A percentile compares a stretch with the other conserved stretches of the same genome.
These are phyloP conservation scores for Thrips palmi DNA, from an alignment of 1,140 invertebrate species.

Conservation along the genomic window DNA sequence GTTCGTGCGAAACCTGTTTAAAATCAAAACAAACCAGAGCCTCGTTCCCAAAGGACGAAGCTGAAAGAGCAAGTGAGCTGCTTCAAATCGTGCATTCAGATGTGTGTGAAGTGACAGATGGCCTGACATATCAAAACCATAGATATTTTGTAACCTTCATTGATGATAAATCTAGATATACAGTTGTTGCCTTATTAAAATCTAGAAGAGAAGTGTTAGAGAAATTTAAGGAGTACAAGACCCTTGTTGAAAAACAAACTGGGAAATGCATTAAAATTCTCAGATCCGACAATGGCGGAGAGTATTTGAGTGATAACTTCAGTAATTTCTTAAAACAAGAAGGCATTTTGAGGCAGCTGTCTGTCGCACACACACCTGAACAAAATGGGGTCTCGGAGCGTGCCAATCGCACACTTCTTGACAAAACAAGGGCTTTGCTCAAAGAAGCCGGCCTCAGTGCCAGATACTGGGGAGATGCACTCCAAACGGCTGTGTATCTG, in stretches of 20 bases:
- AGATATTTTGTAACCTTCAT: constrained; percentile 22
- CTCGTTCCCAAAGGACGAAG: constrained; percentile 14
- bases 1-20: constrained; percentile 18
- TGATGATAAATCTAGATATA: constrained; percentile 22
- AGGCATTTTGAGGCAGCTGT: constrained; percentile 20
- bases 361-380: constrained; percentile 19
- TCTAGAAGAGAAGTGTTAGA: constrained; percentile 22
- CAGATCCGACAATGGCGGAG: constrained; percentile 24
- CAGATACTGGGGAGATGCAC: constrained; percentile 10
- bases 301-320: constrained; percentile 22
- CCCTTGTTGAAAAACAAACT: constrained; percentile 19
- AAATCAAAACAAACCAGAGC: constrained; percentile 17
- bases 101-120: constrained; percentile 20
- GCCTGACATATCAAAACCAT: constrained; percentile 17
- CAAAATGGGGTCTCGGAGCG: constrained; percentile 22
- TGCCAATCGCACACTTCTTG: constrained; percentile 16
- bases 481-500: constrained; percentile 10
- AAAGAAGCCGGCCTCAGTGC: not conserved
- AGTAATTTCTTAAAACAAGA: constrained; percentile 16
- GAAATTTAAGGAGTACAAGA: constrained; percentile 20
- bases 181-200: constrained; percentile 23
- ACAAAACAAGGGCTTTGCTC: constrained; percentile 6
- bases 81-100: constrained; percentile 22
- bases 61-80: constrained; percentile 9
- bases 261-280: constrained; percentile 18